Conservation (phyloP, 2,888 invertebrate genomes). For the Agapostemon virescens region DNA sequence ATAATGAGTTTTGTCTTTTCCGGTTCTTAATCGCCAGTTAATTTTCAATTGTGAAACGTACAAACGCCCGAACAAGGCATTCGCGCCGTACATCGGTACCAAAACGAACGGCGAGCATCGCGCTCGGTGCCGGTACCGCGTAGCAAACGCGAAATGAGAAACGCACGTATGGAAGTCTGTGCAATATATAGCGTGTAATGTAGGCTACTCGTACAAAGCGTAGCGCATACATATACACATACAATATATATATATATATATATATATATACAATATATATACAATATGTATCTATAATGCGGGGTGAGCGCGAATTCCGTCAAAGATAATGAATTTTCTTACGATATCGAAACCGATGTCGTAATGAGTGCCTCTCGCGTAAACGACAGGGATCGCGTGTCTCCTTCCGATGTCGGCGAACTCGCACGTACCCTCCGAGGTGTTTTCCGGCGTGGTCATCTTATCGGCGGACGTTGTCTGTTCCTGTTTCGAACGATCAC, state of each 20-base stretch:
- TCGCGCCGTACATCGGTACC: not conserved
- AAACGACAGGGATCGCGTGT: conserved; percentile 88
- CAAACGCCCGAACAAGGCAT: not conserved
- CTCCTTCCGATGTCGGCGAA: conserved; percentile 74
- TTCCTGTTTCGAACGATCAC: conserved; percentile 11
- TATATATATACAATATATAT: too few species aligned
- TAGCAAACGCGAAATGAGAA: too few species aligned
- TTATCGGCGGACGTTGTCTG: not conserved
- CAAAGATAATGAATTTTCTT: conserved; percentile 79
- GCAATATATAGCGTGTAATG: not conserved
- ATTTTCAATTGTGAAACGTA: not conserved
- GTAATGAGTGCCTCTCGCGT: conserved; percentile 90
- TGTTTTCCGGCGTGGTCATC: conserved; percentile 28
- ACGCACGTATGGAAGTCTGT: not conserved
- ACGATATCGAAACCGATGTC: conserved; percentile 94
- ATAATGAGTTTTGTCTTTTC: not conserved
- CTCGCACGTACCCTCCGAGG: not conserved
- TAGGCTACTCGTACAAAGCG: too few species aligned
- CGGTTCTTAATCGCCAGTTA: not conserved
- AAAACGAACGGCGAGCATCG: not conserved
- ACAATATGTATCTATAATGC: too few species aligned
- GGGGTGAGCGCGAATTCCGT: not conserved
- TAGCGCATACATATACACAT: too few species aligned
- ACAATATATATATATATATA: too few species aligned
- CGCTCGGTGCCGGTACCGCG: not conserved